These are phyloP conservation scores for Bombus confusus DNA, from an alignment of 1,140 invertebrate genomes.

Conservation along the genomic window DNA sequence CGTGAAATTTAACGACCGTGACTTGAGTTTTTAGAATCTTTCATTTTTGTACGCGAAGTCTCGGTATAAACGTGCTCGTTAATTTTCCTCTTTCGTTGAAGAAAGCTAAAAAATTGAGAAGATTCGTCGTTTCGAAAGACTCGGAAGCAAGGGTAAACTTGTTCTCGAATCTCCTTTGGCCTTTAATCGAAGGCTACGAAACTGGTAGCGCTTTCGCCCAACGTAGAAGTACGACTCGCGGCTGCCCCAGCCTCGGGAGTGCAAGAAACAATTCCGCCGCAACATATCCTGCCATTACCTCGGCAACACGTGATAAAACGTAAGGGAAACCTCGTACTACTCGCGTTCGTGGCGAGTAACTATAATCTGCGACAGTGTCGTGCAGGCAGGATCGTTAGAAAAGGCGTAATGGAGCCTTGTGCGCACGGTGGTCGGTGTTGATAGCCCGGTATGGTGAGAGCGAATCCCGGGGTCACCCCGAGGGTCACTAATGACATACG, in stretches of 20 bases:
- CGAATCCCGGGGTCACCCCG: conserved; percentile 72
- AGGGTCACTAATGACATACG: conserved; percentile 81
- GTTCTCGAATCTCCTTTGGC: neutral
- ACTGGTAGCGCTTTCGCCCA: conserved; percentile 5
- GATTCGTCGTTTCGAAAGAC: neutral
- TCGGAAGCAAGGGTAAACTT: neutral
- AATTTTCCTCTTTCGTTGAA: too few species aligned
- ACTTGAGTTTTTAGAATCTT: too few species aligned
- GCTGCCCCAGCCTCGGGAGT: neutral
- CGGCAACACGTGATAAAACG: conserved; percentile 43
- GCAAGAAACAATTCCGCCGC: conserved; percentile 45
- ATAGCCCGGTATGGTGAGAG: conserved; percentile 74
- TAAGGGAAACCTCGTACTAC: conserved; percentile 26
- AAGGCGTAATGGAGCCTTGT: conserved; percentile 61
- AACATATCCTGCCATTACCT: conserved; percentile 47
- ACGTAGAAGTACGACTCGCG: too few species aligned
- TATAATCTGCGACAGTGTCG: conserved; percentile 56
- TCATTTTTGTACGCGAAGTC: too few species aligned
- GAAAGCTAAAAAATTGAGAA: too few species aligned
- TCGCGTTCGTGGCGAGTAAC: conserved; percentile 41
- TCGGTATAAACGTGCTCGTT: too few species aligned
- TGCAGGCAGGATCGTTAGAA: conserved; percentile 64
- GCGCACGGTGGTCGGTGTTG: conserved; percentile 77
- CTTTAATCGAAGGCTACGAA: neutral
- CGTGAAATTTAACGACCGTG: too few species aligned